These are phyloP conservation scores for Azorinus chamasolen DNA, from an alignment of 2,888 invertebrate species.

Conservation along the genomic window DNA sequence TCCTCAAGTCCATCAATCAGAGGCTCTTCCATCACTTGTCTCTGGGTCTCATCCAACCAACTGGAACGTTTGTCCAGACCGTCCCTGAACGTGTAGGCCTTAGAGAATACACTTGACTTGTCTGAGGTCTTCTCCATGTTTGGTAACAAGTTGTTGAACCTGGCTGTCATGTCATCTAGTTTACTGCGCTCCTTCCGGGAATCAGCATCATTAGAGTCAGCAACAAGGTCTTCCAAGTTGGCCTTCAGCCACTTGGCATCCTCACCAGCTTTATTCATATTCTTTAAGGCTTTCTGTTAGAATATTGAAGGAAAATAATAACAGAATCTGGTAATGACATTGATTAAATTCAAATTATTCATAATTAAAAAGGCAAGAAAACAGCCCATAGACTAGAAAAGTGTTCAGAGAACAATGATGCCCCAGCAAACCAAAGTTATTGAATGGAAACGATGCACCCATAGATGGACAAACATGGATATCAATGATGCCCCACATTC, in stretches of 20 bases:
- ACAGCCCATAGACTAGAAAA: too few relatives aligned
- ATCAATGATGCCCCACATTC: too few relatives aligned
- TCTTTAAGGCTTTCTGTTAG: conserved; percentile 78
- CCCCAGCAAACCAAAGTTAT: too few relatives aligned
- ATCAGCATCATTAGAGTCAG: conserved; percentile 93
- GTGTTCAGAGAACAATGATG: too few relatives aligned
- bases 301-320: background rate
- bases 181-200: conserved; percentile 93
- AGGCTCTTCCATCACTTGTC: conserved; percentile 78
- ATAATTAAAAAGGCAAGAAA: too few relatives aligned
- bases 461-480: too few relatives aligned
- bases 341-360: too few relatives aligned
- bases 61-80: conserved; percentile 94
- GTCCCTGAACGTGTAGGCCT: conserved; percentile 96
- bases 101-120: conserved; percentile 96
- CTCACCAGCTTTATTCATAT: conserved; percentile 87
- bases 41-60: conserved; percentile 87
- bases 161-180: conserved; percentile 91
- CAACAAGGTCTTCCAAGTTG: conserved; percentile 94
- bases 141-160: conserved; percentile 93
- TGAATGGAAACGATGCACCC: too few relatives aligned
- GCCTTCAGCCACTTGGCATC: conserved; percentile 98
- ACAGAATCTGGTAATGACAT: too few relatives aligned
- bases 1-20: conserved; percentile 81
- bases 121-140: conserved; percentile 97